Evolutionary conservation across 2,888 invertebrate genomes (phyloP), one percentile per base, ranked within the genome.

Genomic region (Mythimna vitellina): DNA sequence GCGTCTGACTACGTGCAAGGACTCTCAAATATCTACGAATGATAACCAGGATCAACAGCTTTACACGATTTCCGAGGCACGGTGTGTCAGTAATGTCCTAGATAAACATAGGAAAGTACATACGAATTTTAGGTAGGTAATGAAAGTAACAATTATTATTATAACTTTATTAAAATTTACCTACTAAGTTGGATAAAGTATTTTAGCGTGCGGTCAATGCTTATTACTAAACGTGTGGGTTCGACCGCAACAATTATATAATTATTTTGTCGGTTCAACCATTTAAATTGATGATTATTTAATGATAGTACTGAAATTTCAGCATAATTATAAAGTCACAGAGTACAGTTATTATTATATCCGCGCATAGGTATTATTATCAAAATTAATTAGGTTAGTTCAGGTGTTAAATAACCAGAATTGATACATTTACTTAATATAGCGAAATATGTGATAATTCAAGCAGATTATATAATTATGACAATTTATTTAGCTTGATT

Each of bases 191-290:
- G 53, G 54, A 76, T 6, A 74, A 79, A 76, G 42, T 76, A 58
- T 79, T 80, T 61, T 72, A 82, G 61, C 65, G 22, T 60, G 79
- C 46, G 76, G 80, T 84, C 58, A 58, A 49, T 46, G 69, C 65
- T 70, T 73, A 83, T 77, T 65, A 73, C 61, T 77, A 71, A 80
- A 70, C 73, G 76, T 82, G 77, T 77, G 42, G 51, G 17, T 60
- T 51, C 51, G 22, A 82, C 77, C 70, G 58, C 78, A 71, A 69
- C 49, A 56, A 76, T 75, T 72, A 77, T 73, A 67, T 62, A 46
- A 76, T 80, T 85, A 82, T 79, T 78, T 54, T 10, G 61, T 58
- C 57, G 25, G 60, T 65, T 67, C 17, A 54, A 58, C 65, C 65
- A 62, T 68, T 60, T 42, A 67, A 70, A 78, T 70, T 67, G 49